These are phyloP conservation scores for Rhinella marina DNA, from an alignment of 2,797 vertebrate species.

Conservation along the genomic window DNA sequence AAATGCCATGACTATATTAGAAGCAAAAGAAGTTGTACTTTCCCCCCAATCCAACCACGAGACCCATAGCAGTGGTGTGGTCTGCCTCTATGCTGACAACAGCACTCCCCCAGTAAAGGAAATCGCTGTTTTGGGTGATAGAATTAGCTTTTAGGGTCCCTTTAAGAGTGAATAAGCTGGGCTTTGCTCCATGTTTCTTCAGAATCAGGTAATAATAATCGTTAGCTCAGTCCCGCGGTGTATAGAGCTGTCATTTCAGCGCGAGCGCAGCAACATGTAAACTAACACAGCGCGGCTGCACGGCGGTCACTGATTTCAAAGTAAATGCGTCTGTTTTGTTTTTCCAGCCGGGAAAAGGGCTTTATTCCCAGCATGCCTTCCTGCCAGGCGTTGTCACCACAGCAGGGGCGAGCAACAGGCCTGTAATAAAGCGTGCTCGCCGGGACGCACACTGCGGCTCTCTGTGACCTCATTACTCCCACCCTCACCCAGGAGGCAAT, in stretches of 20 bases:
- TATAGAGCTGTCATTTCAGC: neutral
- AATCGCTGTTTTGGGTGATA: no score
- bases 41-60: no score
- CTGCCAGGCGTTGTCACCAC: constrained; percentile 45
- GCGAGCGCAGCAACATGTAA: neutral
- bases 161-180: no score
- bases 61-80: no score
- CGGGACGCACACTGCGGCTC: neutral
- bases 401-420: constrained; percentile 43
- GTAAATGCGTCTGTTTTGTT: constrained; percentile 52
- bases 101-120: no score
- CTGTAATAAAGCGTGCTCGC: constrained; percentile 29
- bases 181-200: neutral
- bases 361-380: constrained; percentile 51
- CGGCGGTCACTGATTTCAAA: neutral
- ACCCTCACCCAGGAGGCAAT: constrained; percentile 26
- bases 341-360: constrained; percentile 27
- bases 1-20: no score
- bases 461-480: constrained; percentile 42
- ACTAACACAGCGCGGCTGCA: neutral
- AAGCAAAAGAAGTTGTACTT: no score
- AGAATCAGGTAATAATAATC: neutral
- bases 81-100: no score
- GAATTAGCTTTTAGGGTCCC: no score
- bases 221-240: neutral